Conservation (phyloP, 2,113 vertebrate species). For the Dipodomys stephensi region DNA sequence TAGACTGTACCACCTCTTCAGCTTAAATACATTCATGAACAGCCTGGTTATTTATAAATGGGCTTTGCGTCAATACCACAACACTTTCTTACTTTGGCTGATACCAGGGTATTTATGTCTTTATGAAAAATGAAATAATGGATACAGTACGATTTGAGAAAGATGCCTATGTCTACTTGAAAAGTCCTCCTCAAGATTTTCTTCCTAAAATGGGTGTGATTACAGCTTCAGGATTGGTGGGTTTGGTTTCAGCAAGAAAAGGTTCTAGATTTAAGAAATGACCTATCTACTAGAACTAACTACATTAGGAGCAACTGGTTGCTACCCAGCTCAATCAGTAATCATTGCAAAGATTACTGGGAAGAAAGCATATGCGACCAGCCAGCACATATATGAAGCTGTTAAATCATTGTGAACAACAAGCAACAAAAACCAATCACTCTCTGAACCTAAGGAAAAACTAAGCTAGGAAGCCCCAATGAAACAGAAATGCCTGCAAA, state of each 20-base stretch:
- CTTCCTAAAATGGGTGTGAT: too few relatives aligned
- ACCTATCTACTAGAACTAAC: constrained; percentile 89
- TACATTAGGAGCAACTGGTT: constrained; percentile 88
- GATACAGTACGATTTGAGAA: too few relatives aligned
- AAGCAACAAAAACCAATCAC: constrained; percentile 68
- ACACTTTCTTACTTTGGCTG: too few relatives aligned
- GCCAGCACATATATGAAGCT: constrained; percentile 84
- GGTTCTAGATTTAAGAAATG: constrained; percentile 91
- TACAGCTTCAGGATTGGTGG: too few relatives aligned
- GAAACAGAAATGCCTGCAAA: constrained; percentile 69
- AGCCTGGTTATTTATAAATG: too few relatives aligned
- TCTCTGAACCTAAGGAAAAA: constrained; percentile 50
- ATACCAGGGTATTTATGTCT: too few relatives aligned
- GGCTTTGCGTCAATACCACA: too few relatives aligned
- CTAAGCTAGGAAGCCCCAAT: constrained; percentile 58
- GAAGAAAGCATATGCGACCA: constrained; percentile 84
- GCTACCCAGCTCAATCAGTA: constrained; percentile 92
- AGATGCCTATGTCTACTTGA: too few relatives aligned
- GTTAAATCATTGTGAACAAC: constrained; percentile 86
- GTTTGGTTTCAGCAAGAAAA: constrained; percentile 55
- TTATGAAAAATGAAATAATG: too few relatives aligned
- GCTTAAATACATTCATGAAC: too few relatives aligned
- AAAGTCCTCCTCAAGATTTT: too few relatives aligned
- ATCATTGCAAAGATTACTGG: constrained; percentile 87
- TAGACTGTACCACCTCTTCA: too few relatives aligned